Percentiles rank a stretch among this genome's conserved stretches.
These are phyloP conservation scores for Lepidostoma basale DNA, from an alignment of 1,140 invertebrate species.

Conservation along the genomic window DNA sequence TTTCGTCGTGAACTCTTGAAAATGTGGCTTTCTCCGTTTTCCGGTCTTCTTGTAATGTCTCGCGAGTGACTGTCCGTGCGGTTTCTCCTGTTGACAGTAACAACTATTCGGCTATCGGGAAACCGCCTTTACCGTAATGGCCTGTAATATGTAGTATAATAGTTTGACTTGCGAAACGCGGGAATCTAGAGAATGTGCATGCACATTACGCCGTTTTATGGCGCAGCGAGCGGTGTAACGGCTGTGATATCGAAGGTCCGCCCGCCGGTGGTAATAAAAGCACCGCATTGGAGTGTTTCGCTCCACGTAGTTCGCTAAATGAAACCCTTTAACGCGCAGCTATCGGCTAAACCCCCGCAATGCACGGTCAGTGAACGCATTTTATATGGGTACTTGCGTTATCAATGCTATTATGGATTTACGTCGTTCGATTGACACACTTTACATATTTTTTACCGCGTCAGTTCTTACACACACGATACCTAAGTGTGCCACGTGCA, in stretches of 20 bases:
- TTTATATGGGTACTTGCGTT: not conserved
- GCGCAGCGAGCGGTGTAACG: slow-evolving; percentile 28
- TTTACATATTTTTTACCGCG: no score
- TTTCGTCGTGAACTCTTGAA: not conserved
- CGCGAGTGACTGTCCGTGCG: not conserved
- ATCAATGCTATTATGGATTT: not conserved
- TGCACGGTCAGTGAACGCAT: not conserved
- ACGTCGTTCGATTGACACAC: not conserved
- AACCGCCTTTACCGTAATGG: not conserved
- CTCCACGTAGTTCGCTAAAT: slow-evolving; percentile 32
- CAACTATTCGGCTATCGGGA: not conserved
- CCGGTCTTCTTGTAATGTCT: not conserved
- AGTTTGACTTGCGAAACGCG: no score
- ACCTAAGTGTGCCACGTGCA: no score
- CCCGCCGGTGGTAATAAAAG: not conserved
- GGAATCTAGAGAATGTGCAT: no score
- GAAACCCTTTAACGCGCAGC: slow-evolving; percentile 29
- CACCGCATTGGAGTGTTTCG: not conserved
- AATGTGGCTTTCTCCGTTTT: not conserved
- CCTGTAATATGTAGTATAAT: no score
- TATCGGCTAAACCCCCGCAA: not conserved
- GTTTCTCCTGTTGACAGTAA: not conserved
- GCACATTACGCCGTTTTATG: no score
- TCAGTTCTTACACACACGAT: no score
- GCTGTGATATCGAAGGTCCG: no score